Base-by-base conservation (phyloP, 1,140 invertebrate genomes). In the Hypsibius dujardini region DNA sequence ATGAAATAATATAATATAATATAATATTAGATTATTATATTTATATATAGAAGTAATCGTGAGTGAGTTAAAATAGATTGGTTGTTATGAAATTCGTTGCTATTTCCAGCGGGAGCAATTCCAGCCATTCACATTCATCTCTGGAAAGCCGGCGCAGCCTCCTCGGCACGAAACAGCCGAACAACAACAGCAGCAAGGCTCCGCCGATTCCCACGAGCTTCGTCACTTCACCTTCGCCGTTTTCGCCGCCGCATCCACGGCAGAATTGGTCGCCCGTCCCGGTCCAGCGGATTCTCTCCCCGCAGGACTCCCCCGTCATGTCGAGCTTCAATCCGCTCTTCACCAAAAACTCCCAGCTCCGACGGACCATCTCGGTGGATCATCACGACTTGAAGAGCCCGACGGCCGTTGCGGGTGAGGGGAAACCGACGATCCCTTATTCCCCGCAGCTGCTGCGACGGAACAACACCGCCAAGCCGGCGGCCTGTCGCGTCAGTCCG, bases 321-420 rank as follows among this genome's bases (percentile, higher is more conserved):
- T n/a, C 50, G 50, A n/a, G 7, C 50, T 56, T 56, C 50, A 56
- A n/a, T 56, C 50, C 50, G n/a, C 50, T n/a, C 7, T 56, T 56
- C 50, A 56, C n/a, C 50, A 56, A 7, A 12, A 7, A n/a, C 50
- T 15, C 12, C 12, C 12, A 67, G 42, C 62, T 67, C 12, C 12
- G 42, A 45, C 12, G 62, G 42, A 67, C 62, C 62, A 67, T 67
- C 42, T 67, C 62, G 62, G 42, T 67, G 12, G 62, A 67, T 42
- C 12, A 42, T 7, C 62, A 12, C 3, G 62, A 67, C 0, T 7
- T 42, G 12, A 67, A 67, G 62, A 67, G 62, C 45, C 62, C 62
- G 42, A 12, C 50, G n/a, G 7, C 50, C 7, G 50, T 12, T 56
- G 50, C 7, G 7, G 7, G 7, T 56, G 12, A 12, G 7, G 42